These are phyloP conservation scores for Chromobotia macracanthus DNA, from an alignment of 2,797 vertebrate species.

Conservation along the genomic window DNA sequence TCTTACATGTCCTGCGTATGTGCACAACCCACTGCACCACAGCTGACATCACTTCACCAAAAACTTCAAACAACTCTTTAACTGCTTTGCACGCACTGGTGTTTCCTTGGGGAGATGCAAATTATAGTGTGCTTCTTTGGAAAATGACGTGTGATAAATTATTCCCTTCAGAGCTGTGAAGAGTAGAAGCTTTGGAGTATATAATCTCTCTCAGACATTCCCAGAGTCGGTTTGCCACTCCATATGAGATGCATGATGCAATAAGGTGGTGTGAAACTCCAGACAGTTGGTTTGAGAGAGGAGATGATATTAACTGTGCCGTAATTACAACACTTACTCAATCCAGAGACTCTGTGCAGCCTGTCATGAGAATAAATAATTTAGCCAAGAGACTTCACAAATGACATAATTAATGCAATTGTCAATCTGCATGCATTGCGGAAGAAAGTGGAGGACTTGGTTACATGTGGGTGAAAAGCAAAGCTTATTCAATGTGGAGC, in stretches of 20 bases:
- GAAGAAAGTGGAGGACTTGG: not conserved
- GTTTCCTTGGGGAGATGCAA: conserved; percentile 11
- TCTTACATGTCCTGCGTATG: not conserved
- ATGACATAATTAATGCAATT: conserved; percentile 5
- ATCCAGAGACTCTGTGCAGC: conserved; percentile 10
- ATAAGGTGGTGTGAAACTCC: conserved; percentile 31
- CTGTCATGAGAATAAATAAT: conserved; percentile 6
- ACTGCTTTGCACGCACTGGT: not conserved
- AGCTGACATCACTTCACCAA: not conserved
- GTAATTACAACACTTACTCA: conserved; percentile 43
- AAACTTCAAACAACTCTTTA: not conserved
- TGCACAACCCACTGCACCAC: not conserved
- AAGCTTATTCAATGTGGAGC: not conserved
- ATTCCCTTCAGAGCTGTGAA: conserved; percentile 24
- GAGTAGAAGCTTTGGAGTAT: conserved; percentile 25
- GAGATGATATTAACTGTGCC: conserved; percentile 25
- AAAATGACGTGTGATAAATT: conserved; percentile 10
- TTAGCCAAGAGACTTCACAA: conserved; percentile 12
- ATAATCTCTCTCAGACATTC: conserved; percentile 40
- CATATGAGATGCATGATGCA: conserved; percentile 44
- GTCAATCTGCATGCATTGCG: not conserved
- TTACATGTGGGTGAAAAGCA: not conserved
- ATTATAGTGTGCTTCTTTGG: not conserved
- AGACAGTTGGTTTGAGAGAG: conserved; percentile 41
- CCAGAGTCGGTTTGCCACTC: conserved; percentile 28